Conservation (phyloP, 1,140 invertebrate species). For the Drosophila sucinea region DNA sequence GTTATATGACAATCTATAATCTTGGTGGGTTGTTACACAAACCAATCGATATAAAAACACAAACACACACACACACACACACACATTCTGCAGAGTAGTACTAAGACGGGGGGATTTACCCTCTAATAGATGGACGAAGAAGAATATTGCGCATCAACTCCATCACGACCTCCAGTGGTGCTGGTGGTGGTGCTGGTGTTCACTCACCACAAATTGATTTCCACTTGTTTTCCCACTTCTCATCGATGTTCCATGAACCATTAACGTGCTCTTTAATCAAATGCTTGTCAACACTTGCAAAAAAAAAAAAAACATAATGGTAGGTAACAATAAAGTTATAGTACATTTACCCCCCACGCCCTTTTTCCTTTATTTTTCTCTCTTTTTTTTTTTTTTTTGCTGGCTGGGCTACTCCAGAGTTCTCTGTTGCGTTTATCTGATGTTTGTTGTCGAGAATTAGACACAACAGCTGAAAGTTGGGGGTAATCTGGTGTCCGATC, state of each 20-base stretch:
- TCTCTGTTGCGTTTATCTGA: constrained; percentile 58
- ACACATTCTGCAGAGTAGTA: not conserved
- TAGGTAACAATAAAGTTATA: constrained; percentile 10
- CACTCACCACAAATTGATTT: constrained; percentile 12
- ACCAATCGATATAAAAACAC: not conserved
- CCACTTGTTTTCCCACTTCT: constrained; percentile 4
- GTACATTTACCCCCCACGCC: constrained; percentile 1
- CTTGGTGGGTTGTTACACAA: not conserved
- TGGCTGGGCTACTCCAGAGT: constrained; percentile 25
- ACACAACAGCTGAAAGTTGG: constrained; percentile 44
- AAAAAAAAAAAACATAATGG: constrained; percentile 28
- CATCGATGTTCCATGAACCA: constrained; percentile 15
- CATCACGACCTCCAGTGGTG: constrained; percentile 25
- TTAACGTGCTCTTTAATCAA: constrained; percentile 59
- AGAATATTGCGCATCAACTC: constrained; percentile 3
- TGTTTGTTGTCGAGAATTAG: constrained; percentile 65
- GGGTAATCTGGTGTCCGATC: too few relatives aligned
- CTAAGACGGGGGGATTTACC: not conserved
- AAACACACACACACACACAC: too few relatives aligned
- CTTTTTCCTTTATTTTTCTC: too few relatives aligned
- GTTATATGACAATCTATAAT: constrained; percentile 3
- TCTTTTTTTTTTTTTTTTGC: not conserved
- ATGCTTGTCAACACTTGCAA: constrained; percentile 66
- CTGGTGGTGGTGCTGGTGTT: not conserved
- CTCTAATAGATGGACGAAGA: not conserved